Conservation (phyloP, 2,888 invertebrate genomes). For the Sphaerophoria rueppellii region DNA sequence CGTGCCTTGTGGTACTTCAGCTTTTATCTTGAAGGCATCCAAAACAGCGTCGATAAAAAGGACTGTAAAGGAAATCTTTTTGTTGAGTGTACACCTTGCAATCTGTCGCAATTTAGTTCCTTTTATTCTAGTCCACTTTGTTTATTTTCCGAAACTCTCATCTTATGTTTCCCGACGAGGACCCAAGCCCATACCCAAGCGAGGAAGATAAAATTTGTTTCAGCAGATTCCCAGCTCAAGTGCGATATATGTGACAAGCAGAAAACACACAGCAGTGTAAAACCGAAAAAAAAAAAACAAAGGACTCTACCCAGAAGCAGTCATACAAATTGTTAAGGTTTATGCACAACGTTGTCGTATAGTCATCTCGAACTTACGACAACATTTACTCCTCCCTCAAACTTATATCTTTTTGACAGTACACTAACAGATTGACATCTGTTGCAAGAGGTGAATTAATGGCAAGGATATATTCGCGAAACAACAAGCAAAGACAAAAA, state of each 20-base stretch:
- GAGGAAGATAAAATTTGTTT: constrained; percentile 50
- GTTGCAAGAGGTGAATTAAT: constrained; percentile 69
- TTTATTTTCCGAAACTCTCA: constrained; percentile 58
- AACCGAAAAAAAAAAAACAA: constrained; percentile 36
- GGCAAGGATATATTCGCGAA: constrained; percentile 54
- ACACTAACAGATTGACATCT: constrained; percentile 66
- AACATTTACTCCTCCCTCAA: not conserved
- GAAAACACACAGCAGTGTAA: constrained; percentile 6
- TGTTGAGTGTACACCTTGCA: constrained; percentile 38
- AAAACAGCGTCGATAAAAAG: no score
- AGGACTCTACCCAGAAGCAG: constrained; percentile 6
- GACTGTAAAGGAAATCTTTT: not conserved
- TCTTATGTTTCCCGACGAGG: constrained; percentile 16
- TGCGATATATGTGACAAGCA: constrained; percentile 38
- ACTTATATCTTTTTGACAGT: constrained; percentile 28
- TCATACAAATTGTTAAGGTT: constrained; percentile 66
- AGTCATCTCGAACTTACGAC: not conserved
- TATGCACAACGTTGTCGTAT: constrained; percentile 39
- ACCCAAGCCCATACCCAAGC: constrained; percentile 3
- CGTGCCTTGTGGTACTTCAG: no score
- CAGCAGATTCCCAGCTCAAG: constrained; percentile 43
- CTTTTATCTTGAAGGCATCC: no score
- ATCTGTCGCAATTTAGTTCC: constrained; percentile 69
- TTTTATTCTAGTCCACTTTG: constrained; percentile 63
- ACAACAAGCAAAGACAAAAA: not conserved